Conservation (phyloP, 2,113 vertebrate genomes). For the Osmerus mordax region DNA sequence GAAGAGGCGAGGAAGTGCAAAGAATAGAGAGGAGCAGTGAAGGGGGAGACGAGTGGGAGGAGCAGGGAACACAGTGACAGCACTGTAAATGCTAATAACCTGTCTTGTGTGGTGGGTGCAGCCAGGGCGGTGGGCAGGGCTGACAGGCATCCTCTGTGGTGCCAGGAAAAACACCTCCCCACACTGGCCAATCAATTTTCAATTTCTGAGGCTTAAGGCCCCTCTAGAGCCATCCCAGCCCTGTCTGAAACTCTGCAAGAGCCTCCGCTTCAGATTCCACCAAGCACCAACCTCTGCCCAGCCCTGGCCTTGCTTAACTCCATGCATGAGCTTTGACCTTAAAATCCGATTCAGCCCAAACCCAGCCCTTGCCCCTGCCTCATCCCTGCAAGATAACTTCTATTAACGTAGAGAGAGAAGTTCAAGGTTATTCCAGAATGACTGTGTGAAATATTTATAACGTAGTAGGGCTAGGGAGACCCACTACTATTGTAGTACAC, state of each 20-base stretch:
- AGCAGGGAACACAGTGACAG: conserved; percentile 31
- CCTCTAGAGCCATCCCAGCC: conserved; percentile 34
- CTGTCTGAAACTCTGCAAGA: neutral
- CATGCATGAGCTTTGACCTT: neutral
- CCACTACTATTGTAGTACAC: too few relatives aligned
- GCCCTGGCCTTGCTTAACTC: too few relatives aligned
- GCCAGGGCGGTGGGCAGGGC: conserved; percentile 36
- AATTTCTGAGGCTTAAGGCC: conserved; percentile 68
- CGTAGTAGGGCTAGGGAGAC: conserved; percentile 42
- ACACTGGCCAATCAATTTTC: conserved; percentile 73
- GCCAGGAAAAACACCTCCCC: conserved; percentile 42
- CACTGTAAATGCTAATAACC: conserved; percentile 69
- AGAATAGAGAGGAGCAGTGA: neutral
- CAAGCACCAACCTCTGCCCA: neutral
- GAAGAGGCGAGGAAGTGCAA: neutral
- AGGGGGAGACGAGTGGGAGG: conserved; percentile 13
- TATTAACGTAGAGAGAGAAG: conserved; percentile 64
- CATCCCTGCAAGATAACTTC: conserved; percentile 14
- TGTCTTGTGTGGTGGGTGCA: conserved; percentile 9
- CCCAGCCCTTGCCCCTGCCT: too few relatives aligned
- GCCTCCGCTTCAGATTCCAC: neutral
- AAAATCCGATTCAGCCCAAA: too few relatives aligned
- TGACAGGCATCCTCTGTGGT: conserved; percentile 46
- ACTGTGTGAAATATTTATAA: conserved; percentile 76
- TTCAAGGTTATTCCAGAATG: conserved; percentile 70